phyloP scores from a whole-genome alignment of 2,797 vertebrate genomes.

The Avahi laniger region DNA sequence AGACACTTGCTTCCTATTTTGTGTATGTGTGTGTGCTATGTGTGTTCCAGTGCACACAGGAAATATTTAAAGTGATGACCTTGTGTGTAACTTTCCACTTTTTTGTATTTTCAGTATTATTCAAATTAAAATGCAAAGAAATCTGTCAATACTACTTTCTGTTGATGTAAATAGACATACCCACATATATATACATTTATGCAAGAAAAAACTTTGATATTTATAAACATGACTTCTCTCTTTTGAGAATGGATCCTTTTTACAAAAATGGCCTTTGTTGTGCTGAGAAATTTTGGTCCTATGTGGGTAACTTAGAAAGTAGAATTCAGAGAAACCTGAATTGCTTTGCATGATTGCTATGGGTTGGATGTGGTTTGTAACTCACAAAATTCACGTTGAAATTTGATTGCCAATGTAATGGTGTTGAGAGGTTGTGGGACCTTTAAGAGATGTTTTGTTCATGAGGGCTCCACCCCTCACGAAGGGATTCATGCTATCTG shows the following conservation, averaged over 20 bases:
- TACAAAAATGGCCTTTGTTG: not conserved
- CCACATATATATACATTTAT: not conserved
- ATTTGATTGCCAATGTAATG: not conserved
- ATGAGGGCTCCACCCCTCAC: not conserved
- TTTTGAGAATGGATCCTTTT: not conserved
- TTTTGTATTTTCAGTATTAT: not conserved
- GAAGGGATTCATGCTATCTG: not conserved
- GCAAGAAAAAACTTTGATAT: not conserved
- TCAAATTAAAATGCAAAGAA: conserved; percentile 43
- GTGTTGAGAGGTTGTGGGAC: not conserved
- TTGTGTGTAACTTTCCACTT: not conserved
- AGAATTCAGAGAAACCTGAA: not conserved
- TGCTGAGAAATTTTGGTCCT: not conserved
- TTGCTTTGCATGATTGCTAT: not conserved
- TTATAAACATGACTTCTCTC: not conserved
- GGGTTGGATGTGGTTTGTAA: not conserved
- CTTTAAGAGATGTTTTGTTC: not conserved
- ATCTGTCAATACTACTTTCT: not conserved
- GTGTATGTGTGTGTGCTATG: not conserved
- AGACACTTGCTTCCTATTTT: not conserved
- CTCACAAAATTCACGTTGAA: not conserved
- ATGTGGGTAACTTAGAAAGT: not conserved
- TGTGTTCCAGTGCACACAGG: not conserved
- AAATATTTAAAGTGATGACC: not conserved
- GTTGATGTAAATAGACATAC: not conserved